These are phyloP conservation scores for Phalera bucephala DNA, from an alignment of 2,888 invertebrate genomes.

Conservation along the genomic window DNA sequence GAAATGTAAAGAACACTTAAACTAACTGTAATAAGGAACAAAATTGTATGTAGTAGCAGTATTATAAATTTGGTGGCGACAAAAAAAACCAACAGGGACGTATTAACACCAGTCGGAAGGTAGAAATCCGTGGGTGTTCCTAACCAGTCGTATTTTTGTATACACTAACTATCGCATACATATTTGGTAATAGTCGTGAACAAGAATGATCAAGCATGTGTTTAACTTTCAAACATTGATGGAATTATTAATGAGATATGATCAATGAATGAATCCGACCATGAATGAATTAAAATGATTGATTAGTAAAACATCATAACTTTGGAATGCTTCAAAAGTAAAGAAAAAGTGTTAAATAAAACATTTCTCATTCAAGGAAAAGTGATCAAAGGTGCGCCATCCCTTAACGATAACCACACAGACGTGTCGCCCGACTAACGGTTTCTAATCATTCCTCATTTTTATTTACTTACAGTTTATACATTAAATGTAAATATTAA, in stretches of 20 bases:
- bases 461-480: conserved; percentile 34
- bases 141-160: conserved; percentile 66
- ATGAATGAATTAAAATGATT: conserved; percentile 9
- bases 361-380: conserved; percentile 20
- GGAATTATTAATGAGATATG: conserved; percentile 9
- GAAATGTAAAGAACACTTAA: conserved; percentile 33
- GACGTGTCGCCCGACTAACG: conserved; percentile 48
- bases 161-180: conserved; percentile 54
- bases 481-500: conserved; percentile 26
- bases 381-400: conserved; percentile 29
- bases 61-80: conserved; percentile 49
- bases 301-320: conserved; percentile 1
- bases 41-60: conserved; percentile 45
- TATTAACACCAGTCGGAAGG: conserved; percentile 73
- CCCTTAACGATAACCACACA: conserved; percentile 34
- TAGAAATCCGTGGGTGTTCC: conserved; percentile 76
- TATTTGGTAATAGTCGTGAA: conserved; percentile 59
- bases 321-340: not conserved
- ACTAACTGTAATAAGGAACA: conserved; percentile 45
- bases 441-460: conserved; percentile 41
- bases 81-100: conserved; percentile 71
- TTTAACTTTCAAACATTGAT: conserved; percentile 10
- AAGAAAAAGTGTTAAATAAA: conserved; percentile 1
- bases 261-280: not conserved
- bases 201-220: conserved; percentile 32